phyloP scores from a whole-genome alignment of 2,888 invertebrate genomes.

The Catocala fraxini region DNA sequence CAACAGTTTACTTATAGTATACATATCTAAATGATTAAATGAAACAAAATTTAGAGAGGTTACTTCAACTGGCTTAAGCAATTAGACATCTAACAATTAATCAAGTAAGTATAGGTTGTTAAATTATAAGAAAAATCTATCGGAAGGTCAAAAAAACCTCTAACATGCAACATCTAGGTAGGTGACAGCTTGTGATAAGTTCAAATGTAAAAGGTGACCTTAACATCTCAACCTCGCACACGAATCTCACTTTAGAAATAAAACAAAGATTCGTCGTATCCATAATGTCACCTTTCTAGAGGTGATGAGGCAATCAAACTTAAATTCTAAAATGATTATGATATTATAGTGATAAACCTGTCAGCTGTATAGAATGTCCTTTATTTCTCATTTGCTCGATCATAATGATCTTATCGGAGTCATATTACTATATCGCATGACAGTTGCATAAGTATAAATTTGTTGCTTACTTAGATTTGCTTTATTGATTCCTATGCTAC shows the following conservation, averaged over 20 bases:
- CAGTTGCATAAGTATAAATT: neutral
- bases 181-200: neutral
- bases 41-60: too few species aligned
- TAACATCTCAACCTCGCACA: conserved; percentile 29
- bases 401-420: conserved; percentile 16
- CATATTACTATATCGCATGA: conserved; percentile 36
- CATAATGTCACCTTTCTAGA: conserved; percentile 45
- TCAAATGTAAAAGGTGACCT: conserved; percentile 48
- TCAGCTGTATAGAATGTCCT: conserved; percentile 13
- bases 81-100: too few species aligned
- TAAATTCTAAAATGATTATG: conserved; percentile 19
- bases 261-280: conserved; percentile 26
- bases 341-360: conserved; percentile 5
- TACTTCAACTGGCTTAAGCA: too few species aligned
- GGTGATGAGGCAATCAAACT: conserved; percentile 31
- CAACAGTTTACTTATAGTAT: too few species aligned
- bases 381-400: conserved; percentile 14
- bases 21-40: too few species aligned
- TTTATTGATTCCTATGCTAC: too few species aligned
- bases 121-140: too few species aligned
- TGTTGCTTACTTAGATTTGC: too few species aligned
- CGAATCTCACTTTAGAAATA: conserved; percentile 27
- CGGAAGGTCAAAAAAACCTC: too few species aligned
- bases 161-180: too few species aligned
- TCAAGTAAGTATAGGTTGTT: too few species aligned